A percentile compares a stretch with the other conserved stretches of the same genome.
These are phyloP conservation scores for Argopecten irradians DNA, from an alignment of 1,140 invertebrate genomes.

Conservation along the genomic window DNA sequence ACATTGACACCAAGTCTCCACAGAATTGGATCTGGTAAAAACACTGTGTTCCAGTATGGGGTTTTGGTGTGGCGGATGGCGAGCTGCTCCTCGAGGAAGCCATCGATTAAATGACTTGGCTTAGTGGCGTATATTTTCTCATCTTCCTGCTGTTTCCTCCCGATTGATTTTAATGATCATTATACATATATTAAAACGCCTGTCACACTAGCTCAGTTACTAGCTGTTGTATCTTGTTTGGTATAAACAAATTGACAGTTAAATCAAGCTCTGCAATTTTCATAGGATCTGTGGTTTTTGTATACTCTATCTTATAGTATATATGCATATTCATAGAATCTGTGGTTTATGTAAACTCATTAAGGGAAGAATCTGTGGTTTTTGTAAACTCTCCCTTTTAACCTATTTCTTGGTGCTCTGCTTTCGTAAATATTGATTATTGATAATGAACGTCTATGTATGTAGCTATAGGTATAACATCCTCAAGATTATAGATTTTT, in stretches of 20 bases:
- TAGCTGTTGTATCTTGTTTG: background rate
- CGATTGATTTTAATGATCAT: constrained; percentile 6
- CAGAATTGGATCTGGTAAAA: constrained; percentile 2
- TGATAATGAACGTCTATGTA: too few species aligned
- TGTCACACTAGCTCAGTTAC: background rate
- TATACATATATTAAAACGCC: background rate
- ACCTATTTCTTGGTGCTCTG: too few species aligned
- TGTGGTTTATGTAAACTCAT: too few species aligned
- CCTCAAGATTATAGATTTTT: too few species aligned
- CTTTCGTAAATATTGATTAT: too few species aligned
- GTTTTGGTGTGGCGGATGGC: constrained; percentile 4
- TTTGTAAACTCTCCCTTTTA: too few species aligned
- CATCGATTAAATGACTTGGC: background rate
- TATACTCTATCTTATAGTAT: too few species aligned
- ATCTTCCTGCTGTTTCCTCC: constrained; percentile 5
- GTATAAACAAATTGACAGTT: background rate
- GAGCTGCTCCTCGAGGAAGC: too few species aligned
- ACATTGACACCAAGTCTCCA: background rate
- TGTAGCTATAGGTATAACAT: too few species aligned
- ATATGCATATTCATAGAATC: too few species aligned
- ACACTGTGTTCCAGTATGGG: background rate
- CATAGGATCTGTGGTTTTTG: background rate
- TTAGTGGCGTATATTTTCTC: constrained; percentile 15
- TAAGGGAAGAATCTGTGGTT: too few species aligned
- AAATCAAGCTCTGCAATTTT: background rate